Evolutionary conservation across 2,797 vertebrate species (phyloP).

Genomic region (Cercopithecus neglectus): DNA sequence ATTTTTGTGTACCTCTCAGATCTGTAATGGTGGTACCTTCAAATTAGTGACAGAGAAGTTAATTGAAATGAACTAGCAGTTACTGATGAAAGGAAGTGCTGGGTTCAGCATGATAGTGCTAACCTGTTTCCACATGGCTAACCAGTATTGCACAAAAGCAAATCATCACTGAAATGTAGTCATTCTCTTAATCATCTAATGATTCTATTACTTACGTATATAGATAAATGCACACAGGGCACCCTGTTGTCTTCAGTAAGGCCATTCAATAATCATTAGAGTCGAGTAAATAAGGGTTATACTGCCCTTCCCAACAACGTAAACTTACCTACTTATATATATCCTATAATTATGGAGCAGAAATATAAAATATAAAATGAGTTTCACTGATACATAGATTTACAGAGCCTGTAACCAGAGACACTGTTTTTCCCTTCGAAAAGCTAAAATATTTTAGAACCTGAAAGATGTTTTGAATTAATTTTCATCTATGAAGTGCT

Average conservation of each 20-base stretch:
- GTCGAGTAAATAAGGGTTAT: background rate
- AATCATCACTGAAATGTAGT: background rate
- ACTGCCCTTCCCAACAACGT: background rate
- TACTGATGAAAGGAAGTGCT: slow-evolving; percentile 35
- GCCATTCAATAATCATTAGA: background rate
- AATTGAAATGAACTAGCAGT: slow-evolving; percentile 60
- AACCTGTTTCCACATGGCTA: slow-evolving; percentile 25
- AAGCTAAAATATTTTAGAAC: slow-evolving; percentile 13
- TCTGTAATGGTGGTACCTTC: background rate
- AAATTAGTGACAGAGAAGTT: slow-evolving; percentile 40
- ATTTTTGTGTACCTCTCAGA: background rate
- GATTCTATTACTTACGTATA: background rate
- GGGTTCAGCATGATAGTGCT: slow-evolving; percentile 54
- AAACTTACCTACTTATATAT: background rate
- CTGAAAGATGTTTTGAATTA: background rate
- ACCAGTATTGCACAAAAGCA: background rate
- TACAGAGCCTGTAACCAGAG: background rate
- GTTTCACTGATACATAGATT: background rate
- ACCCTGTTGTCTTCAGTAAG: slow-evolving; percentile 12
- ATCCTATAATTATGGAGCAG: background rate
- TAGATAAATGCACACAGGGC: background rate
- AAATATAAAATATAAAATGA: slow-evolving; percentile 36
- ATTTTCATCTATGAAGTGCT: background rate
- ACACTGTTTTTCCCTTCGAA: background rate
- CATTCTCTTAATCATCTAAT: background rate